Percentiles rank a stretch among this genome's conserved stretches.
Evolutionary conservation across 2,113 vertebrate species (phyloP).

Genomic region (Pygoscelis antarcticus): DNA sequence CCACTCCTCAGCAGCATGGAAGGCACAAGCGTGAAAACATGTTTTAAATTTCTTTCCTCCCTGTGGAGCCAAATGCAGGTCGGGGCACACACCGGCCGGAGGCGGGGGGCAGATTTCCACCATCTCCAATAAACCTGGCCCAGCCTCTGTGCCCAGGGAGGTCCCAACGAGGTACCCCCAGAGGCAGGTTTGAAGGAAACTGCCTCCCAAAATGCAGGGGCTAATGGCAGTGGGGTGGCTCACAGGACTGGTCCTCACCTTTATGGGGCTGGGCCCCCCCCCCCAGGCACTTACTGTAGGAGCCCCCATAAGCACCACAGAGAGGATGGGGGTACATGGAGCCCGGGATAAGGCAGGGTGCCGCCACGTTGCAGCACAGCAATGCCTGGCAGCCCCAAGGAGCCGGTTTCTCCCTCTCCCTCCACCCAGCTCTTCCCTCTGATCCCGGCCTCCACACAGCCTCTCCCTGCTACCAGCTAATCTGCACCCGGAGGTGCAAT

Average conservation of each 20-base stretch:
- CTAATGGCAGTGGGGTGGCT: background rate
- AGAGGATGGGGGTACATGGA: background rate
- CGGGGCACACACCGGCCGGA: background rate
- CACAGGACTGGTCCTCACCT: background rate
- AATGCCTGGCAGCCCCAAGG: background rate
- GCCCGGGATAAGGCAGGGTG: rapidly evolving
- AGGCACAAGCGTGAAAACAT: background rate
- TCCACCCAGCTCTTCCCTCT: background rate
- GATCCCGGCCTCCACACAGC: background rate
- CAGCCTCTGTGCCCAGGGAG: background rate
- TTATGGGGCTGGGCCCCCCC: background rate
- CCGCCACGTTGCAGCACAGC: background rate
- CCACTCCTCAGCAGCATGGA: background rate
- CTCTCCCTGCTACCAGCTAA: background rate
- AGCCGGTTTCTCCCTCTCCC: background rate
- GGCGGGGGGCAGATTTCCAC: background rate
- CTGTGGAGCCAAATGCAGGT: background rate
- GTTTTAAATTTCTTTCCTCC: background rate
- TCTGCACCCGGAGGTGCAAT: constrained; percentile 44
- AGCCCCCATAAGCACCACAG: background rate
- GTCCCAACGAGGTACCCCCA: rapidly evolving
- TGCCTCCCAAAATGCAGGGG: background rate
- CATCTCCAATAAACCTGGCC: background rate
- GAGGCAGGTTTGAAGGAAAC: background rate
- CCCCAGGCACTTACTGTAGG: no score